Evolutionary conservation across 2,113 vertebrate genomes (phyloP).

Genomic region (Sterna hirundo): DNA sequence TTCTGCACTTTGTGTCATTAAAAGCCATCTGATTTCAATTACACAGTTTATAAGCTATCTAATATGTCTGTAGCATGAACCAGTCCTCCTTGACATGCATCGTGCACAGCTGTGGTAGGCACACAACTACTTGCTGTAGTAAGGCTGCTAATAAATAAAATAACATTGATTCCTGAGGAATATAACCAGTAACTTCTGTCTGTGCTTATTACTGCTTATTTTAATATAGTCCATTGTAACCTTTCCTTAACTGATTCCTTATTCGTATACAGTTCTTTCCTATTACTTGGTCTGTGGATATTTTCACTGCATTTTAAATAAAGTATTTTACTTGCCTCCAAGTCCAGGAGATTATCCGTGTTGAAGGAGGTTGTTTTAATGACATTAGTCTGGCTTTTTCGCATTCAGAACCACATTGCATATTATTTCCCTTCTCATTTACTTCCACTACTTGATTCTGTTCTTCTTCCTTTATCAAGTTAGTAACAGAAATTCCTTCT

Average conservation of each 20-base stretch:
- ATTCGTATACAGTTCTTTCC: background rate
- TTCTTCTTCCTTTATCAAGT: background rate
- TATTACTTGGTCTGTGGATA: background rate
- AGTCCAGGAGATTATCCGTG: background rate
- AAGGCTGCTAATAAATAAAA: background rate
- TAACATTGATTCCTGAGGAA: background rate
- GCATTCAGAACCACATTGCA: background rate
- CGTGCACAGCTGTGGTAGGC: background rate
- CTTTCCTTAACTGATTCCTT: background rate
- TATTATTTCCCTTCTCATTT: background rate
- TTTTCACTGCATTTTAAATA: background rate
- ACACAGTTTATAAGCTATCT: background rate
- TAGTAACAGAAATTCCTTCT: constrained; percentile 8
- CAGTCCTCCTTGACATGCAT: background rate
- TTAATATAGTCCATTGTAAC: background rate
- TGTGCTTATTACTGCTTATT: background rate
- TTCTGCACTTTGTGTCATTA: background rate
- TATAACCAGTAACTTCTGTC: background rate
- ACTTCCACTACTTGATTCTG: background rate
- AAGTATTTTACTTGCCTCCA: background rate
- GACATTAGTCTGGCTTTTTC: background rate
- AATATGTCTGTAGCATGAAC: background rate
- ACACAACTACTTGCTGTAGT: background rate
- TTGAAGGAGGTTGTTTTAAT: background rate
- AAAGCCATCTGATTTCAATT: background rate